phyloP scores from a whole-genome alignment of 2,113 vertebrate genomes.

The Daubentonia madagascariensis region DNA sequence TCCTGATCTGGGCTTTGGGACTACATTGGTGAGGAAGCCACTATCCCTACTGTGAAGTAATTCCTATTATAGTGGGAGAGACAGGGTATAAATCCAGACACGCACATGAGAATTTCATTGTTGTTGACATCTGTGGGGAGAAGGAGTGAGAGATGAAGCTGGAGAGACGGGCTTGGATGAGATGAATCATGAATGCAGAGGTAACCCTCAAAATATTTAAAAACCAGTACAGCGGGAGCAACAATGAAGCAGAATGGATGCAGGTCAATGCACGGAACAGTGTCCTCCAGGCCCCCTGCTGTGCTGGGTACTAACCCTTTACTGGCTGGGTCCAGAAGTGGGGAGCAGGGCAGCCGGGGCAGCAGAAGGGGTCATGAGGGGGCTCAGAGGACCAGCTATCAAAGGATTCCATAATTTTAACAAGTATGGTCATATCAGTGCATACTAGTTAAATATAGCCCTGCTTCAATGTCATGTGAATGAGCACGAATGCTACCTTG shows the following conservation, averaged over 20 bases:
- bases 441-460: neutral
- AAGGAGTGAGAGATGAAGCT: neutral
- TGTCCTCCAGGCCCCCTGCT: neutral
- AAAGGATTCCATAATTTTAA: constrained; percentile 30
- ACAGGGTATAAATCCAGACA: neutral
- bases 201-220: constrained; percentile 21
- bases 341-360: neutral
- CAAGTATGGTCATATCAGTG: neutral
- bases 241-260: neutral
- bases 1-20: neutral
- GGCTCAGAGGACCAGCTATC: neutral
- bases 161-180: neutral
- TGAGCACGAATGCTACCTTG: neutral
- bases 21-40: neutral
- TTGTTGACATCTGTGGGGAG: neutral
- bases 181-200: constrained; percentile 21
- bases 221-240: neutral
- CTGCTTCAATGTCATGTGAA: neutral
- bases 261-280: neutral
- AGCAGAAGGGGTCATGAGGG: neutral
- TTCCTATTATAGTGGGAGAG: neutral
- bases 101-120: neutral
- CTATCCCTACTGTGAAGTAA: neutral
- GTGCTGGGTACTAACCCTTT: neutral
- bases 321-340: neutral